These are phyloP conservation scores for Belonocnema kinseyi DNA, from an alignment of 1,140 invertebrate genomes.

Conservation along the genomic window DNA sequence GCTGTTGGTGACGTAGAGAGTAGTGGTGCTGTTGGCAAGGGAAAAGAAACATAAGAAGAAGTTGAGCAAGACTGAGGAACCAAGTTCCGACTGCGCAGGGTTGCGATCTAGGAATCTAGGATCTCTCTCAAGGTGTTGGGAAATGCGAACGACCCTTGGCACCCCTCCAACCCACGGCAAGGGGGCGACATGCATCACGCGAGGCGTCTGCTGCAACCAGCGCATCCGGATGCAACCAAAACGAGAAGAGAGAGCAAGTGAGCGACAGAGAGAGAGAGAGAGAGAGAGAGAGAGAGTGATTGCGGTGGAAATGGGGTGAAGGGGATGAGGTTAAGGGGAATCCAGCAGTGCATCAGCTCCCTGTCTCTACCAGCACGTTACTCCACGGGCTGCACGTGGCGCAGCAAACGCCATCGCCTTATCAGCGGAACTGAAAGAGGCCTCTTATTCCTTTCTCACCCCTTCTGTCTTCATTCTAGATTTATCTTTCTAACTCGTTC, in stretches of 20 bases:
- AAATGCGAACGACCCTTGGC: constrained; percentile 58
- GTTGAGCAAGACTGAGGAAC: constrained; percentile 34
- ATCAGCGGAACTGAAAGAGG: constrained; percentile 35
- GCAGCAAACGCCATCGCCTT: constrained; percentile 40
- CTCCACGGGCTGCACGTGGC: constrained; percentile 39
- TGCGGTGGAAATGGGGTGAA: constrained; percentile 29
- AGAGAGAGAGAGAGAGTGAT: constrained; percentile 21
- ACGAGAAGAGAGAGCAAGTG: constrained; percentile 45
- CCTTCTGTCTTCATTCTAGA: not conserved
- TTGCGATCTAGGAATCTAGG: constrained; percentile 18
- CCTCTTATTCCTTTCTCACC: not conserved
- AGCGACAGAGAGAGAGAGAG: constrained; percentile 36
- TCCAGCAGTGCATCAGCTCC: constrained; percentile 53
- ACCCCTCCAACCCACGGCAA: constrained; percentile 50
- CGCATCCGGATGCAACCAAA: constrained; percentile 53
- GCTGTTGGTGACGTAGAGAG: constrained; percentile 9
- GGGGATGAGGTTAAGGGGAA: constrained; percentile 38
- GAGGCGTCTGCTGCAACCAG: constrained; percentile 60
- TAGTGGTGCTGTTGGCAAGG: constrained; percentile 32
- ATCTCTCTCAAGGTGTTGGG: constrained; percentile 40
- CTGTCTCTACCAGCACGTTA: constrained; percentile 55
- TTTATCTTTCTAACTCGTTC: constrained; percentile 7
- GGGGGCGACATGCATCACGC: constrained; percentile 59
- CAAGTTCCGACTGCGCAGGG: constrained; percentile 26
- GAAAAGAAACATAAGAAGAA: constrained; percentile 32